These are phyloP conservation scores for Lagocephalus sceleratus DNA, from an alignment of 2,797 vertebrate genomes.

Conservation along the genomic window DNA sequence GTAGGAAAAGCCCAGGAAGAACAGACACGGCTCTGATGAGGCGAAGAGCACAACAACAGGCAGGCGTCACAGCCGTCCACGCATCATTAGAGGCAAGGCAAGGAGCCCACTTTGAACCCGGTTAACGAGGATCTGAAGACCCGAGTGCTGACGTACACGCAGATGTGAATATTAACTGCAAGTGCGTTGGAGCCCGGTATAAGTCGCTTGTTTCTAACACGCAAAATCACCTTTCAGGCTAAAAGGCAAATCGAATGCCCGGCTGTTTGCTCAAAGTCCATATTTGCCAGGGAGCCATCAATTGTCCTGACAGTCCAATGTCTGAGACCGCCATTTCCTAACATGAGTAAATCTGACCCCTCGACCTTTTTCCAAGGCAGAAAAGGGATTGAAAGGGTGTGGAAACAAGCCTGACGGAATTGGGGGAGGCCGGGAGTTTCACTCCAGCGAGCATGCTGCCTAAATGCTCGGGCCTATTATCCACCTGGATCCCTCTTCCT, in stretches of 20 bases:
- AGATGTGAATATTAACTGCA: no score
- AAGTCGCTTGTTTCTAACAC: no score
- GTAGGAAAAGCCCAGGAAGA: conserved; percentile 35
- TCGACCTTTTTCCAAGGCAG: not conserved
- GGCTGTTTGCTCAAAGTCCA: no score
- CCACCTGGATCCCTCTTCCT: conserved; percentile 25
- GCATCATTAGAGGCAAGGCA: conserved; percentile 3
- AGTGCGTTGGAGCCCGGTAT: no score
- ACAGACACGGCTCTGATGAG: conserved; percentile 46
- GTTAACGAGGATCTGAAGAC: no score
- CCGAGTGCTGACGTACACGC: no score
- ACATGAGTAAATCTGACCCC: no score
- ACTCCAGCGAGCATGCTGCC: conserved; percentile 23
- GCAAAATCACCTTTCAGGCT: no score
- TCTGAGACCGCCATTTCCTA: no score
- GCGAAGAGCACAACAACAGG: conserved; percentile 25
- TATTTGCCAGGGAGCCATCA: no score
- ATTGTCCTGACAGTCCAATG: no score
- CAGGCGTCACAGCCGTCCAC: not conserved
- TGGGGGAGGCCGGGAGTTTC: conserved; percentile 40
- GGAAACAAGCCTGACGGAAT: conserved; percentile 22
- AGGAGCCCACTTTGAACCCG: not conserved
- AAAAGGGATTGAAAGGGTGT: conserved; percentile 37
- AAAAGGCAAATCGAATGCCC: no score
- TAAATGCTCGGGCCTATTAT: conserved; percentile 34